A percentile compares a stretch with the other conserved stretches of the same genome.
phyloP scores from a whole-genome alignment of 2,113 vertebrate species.

The Calypte anna region DNA sequence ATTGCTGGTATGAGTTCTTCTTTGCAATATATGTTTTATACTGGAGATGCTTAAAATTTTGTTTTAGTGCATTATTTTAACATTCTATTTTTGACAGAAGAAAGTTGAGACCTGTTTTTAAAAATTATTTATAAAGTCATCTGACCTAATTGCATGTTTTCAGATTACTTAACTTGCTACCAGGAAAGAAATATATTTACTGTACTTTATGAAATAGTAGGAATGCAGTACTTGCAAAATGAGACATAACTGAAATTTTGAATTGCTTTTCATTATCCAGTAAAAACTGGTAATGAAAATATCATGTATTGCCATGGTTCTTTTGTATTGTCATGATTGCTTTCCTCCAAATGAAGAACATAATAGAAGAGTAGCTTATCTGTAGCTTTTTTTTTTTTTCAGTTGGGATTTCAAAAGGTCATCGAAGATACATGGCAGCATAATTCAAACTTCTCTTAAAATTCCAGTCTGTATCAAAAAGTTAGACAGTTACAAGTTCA shows the following conservation, averaged over 20 bases:
- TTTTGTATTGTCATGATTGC: no score
- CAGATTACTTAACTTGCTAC: neutral
- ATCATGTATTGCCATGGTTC: no score
- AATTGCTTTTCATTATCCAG: no score
- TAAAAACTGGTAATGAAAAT: no score
- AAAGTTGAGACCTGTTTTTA: neutral
- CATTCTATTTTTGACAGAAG: neutral
- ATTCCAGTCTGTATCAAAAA: neutral
- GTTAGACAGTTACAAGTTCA: neutral
- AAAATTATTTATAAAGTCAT: neutral
- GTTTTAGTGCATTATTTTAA: neutral
- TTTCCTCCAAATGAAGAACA: neutral
- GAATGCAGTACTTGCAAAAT: neutral
- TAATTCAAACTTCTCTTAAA: neutral
- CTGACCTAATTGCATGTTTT: neutral
- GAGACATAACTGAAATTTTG: neutral
- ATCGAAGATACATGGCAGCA: neutral
- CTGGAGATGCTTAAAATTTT: neutral
- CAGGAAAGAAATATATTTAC: neutral
- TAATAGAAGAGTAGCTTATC: neutral
- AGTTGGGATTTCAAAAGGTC: neutral
- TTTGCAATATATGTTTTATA: neutral
- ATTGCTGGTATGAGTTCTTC: neutral
- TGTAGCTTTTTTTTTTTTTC: neutral
- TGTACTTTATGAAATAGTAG: neutral